Evolutionary conservation across 2,113 vertebrate species (phyloP).

Genomic region (Mobula birostris): DNA sequence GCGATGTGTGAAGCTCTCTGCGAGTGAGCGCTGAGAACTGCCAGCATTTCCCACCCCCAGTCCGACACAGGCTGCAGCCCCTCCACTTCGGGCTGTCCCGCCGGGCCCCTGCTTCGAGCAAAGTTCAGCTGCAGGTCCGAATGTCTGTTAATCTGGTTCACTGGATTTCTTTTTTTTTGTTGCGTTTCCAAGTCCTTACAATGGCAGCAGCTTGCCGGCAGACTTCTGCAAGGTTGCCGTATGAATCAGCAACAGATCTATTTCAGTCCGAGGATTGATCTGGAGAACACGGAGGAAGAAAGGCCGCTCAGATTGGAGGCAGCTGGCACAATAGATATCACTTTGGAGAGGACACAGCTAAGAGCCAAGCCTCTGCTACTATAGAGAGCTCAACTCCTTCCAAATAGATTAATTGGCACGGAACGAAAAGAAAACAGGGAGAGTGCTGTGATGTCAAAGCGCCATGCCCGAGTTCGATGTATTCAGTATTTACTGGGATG

Average conservation of each 20-base stretch:
- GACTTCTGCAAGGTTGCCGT: background rate
- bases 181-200: background rate
- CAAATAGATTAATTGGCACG: constrained; percentile 19
- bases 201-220: background rate
- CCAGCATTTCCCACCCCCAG: background rate
- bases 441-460: background rate
- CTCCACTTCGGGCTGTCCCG: background rate
- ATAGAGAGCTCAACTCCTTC: background rate
- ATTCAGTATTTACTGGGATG: no score
- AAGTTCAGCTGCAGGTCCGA: background rate
- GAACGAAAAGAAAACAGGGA: background rate
- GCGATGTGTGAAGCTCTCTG: background rate
- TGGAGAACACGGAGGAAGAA: background rate
- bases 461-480: background rate
- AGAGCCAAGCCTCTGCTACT: background rate
- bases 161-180: no score
- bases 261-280: background rate
- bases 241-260: background rate
- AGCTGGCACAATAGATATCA: background rate
- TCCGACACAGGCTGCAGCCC: no score
- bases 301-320: background rate
- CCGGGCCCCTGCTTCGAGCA: background rate
- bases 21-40: background rate
- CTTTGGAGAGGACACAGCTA: background rate
- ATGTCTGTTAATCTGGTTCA: background rate